phyloP scores from a whole-genome alignment of 2,113 vertebrate genomes.

The Eira barbara region DNA sequence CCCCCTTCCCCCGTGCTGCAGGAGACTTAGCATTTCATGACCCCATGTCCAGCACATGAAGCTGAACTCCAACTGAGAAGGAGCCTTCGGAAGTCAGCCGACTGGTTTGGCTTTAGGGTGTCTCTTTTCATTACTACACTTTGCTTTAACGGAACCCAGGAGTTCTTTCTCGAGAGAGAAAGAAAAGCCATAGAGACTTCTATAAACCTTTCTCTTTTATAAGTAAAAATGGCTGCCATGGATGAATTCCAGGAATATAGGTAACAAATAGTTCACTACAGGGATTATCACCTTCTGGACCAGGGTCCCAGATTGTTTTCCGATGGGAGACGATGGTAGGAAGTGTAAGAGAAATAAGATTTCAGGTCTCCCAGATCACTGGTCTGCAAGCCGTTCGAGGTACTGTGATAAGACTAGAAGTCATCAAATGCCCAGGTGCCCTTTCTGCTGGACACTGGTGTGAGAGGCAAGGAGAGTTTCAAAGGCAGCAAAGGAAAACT shows the following conservation, averaged over 20 bases:
- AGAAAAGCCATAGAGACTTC: background rate
- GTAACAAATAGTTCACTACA: background rate
- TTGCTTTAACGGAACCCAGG: conserved; percentile 51
- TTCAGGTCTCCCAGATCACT: background rate
- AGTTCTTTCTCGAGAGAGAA: conserved; percentile 37
- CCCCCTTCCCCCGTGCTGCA: background rate
- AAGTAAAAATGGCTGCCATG: background rate
- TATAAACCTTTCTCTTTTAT: background rate
- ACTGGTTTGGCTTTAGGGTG: conserved; percentile 52
- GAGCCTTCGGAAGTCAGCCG: conserved; percentile 58
- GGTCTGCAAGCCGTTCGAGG: rapidly evolving
- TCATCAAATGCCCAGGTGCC: rapidly evolving
- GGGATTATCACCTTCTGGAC: background rate
- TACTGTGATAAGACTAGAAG: no score
- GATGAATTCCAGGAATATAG: background rate
- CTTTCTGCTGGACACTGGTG: background rate
- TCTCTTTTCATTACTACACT: conserved; percentile 40
- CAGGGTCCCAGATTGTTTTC: background rate
- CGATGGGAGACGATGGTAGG: background rate
- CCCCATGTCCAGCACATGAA: conserved; percentile 23
- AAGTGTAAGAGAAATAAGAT: background rate
- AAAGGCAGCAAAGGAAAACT: background rate
- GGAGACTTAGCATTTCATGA: conserved; percentile 56
- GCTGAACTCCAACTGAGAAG: conserved; percentile 64
- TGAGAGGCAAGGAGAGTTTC: background rate